Conservation (phyloP, 2,888 invertebrate genomes). For the Cactoblastis cactorum region DNA sequence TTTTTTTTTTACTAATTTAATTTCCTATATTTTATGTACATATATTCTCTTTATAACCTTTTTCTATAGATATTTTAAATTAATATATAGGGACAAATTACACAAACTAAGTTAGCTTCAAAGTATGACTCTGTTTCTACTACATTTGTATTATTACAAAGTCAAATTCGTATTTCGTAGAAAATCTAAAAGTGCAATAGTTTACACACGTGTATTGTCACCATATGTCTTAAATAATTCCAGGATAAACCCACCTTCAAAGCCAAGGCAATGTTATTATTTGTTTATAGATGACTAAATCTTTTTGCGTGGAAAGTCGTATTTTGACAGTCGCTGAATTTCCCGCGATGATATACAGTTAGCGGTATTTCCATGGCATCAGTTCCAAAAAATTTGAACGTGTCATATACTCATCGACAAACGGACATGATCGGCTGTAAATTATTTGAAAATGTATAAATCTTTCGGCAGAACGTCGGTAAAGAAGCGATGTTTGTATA, state of each 20-base stretch:
- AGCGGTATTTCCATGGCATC: background rate
- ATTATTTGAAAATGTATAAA: conserved; percentile 9
- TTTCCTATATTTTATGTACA: no score
- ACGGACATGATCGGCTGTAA: conserved; percentile 4
- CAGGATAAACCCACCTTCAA: background rate
- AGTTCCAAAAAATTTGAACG: background rate
- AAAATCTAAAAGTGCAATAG: no score
- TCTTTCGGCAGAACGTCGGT: background rate
- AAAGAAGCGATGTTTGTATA: conserved; percentile 3
- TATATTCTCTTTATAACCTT: no score
- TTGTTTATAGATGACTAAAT: background rate
- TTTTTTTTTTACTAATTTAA: no score
- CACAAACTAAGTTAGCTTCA: no score
- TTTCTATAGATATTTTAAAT: no score
- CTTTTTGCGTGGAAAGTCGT: background rate
- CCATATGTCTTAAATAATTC: no score
- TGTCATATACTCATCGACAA: background rate
- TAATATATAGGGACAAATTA: no score
- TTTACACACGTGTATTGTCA: no score
- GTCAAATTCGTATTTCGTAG: no score
- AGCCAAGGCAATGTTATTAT: background rate
- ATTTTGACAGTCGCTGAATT: background rate
- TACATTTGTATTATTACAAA: no score
- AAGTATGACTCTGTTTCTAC: no score
- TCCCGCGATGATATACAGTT: background rate